Evolutionary conservation across 2,888 invertebrate genomes (phyloP), one percentile per base, ranked within the genome.

Genomic region (Cantharis flavilabris): DNA sequence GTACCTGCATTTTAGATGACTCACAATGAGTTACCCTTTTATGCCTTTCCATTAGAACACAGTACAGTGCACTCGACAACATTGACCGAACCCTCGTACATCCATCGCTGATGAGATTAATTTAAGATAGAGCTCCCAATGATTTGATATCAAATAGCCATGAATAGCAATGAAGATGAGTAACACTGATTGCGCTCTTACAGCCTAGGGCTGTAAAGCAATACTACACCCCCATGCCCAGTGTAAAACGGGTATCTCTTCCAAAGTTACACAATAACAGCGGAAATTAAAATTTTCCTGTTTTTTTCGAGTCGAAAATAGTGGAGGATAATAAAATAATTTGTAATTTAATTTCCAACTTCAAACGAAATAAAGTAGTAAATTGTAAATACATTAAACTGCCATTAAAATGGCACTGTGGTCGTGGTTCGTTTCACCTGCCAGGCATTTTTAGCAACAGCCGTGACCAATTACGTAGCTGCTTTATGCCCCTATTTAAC

Each of bases 81-180:
- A 65, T 63, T 74, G 71, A 73, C 74, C 64, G 65, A 75, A 20
- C 77, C 77, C 77, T 77, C 77, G 64, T 49, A 70, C 77, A 77
- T 80, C 80, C 78, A 80, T 77, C 79, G 79, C 78, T 81, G 82
- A 84, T 83, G 82, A 84, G 85, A 86, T 85, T 85, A 85, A 86
- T 84, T 83, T 83, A 83, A 85, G 85, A 86, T 84, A 84, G 83
- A 80, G 82, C 82, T 83, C 82, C 76, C 81, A 82, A 84, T 84
- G 83, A 84, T 85, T 84, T 82, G 83, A 85, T 84, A 85, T 84
- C 83, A 83, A 84, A 84, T 82, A 78, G 83, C 84, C 84, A 85
- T 86, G 86, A 86, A 86, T 85, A 84, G 83, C 83, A 85, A 85
- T 84, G 83, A 81, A 84, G 84, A 85, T 86, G 84, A 84, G 84